These are phyloP conservation scores for Dryobota labecula DNA, from an alignment of 2,888 invertebrate genomes.

Conservation along the genomic window DNA sequence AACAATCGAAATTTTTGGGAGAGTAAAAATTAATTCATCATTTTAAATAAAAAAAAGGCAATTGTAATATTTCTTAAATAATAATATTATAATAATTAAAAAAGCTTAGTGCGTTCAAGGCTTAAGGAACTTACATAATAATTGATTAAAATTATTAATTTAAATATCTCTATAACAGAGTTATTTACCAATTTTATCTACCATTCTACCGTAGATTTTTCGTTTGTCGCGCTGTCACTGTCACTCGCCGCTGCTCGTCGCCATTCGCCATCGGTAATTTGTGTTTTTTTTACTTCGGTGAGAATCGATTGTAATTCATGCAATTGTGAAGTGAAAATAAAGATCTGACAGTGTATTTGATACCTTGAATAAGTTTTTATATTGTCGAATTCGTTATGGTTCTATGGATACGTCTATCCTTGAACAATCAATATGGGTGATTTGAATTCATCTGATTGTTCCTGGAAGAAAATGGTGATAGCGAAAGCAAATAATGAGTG, in stretches of 20 bases:
- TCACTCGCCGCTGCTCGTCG: not conserved
- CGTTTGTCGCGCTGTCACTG: conserved; percentile 4
- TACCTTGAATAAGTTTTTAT: conserved; percentile 25
- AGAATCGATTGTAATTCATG: conserved; percentile 21
- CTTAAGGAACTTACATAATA: too few species aligned
- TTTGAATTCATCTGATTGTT: conserved; percentile 79
- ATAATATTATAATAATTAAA: too few species aligned
- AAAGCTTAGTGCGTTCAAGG: too few species aligned
- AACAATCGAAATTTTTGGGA: too few species aligned
- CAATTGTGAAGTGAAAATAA: conserved; percentile 28
- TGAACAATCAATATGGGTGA: conserved; percentile 90
- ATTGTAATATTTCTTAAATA: too few species aligned
- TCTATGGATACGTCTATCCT: conserved; percentile 86
- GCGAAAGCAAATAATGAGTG: conserved; percentile 84
- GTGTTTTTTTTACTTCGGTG: conserved; percentile 20
- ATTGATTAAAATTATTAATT: too few species aligned
- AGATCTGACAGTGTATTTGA: conserved; percentile 35
- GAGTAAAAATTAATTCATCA: too few species aligned
- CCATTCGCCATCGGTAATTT: conserved; percentile 17
- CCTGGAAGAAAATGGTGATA: conserved; percentile 88
- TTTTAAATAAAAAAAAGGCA: too few species aligned
- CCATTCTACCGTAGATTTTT: conserved; percentile 26
- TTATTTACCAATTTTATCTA: not conserved
- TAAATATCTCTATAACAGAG: too few species aligned
- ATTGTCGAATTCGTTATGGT: conserved; percentile 76